These are phyloP conservation scores for Drosophila orosa DNA, from an alignment of 1,140 invertebrate species.

Conservation along the genomic window DNA sequence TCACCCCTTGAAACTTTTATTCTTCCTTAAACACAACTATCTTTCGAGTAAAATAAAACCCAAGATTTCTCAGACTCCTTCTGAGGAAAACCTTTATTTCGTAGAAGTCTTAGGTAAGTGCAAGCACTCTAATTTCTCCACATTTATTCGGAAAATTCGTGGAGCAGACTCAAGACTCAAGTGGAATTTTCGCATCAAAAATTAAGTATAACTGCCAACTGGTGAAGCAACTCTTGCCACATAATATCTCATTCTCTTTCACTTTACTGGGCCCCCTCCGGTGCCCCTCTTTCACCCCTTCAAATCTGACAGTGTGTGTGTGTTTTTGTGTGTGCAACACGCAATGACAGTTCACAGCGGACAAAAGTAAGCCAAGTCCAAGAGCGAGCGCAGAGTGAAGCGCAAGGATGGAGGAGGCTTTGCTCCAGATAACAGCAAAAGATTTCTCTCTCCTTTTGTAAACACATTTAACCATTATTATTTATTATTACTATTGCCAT, in stretches of 20 bases:
- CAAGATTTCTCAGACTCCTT: too few species aligned
- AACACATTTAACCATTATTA: constrained; percentile 61
- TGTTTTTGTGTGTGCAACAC: constrained; percentile 40
- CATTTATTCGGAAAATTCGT: constrained; percentile 5
- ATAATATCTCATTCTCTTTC: constrained; percentile 48
- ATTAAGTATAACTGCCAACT: constrained; percentile 24
- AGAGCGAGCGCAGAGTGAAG: constrained; percentile 23
- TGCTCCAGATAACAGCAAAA: constrained; percentile 41
- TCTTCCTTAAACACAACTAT: neutral
- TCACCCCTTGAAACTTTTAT: neutral
- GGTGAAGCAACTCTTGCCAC: constrained; percentile 40
- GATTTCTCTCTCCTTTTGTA: constrained; percentile 39
- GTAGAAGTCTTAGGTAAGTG: neutral
- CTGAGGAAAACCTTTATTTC: neutral
- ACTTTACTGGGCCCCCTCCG: neutral
- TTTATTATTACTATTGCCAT: constrained; percentile 65
- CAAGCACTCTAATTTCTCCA: constrained; percentile 6
- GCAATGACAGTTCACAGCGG: constrained; percentile 40
- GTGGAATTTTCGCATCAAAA: constrained; percentile 29
- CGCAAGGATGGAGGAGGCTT: constrained; percentile 3
- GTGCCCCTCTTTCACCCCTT: neutral
- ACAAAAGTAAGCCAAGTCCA: constrained; percentile 61
- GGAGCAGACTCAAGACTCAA: constrained; percentile 3
- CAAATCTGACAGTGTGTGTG: neutral
- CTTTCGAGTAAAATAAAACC: too few species aligned